Conservation (phyloP, 2,888 invertebrate species). For the Schrankia costaestrigalis region DNA sequence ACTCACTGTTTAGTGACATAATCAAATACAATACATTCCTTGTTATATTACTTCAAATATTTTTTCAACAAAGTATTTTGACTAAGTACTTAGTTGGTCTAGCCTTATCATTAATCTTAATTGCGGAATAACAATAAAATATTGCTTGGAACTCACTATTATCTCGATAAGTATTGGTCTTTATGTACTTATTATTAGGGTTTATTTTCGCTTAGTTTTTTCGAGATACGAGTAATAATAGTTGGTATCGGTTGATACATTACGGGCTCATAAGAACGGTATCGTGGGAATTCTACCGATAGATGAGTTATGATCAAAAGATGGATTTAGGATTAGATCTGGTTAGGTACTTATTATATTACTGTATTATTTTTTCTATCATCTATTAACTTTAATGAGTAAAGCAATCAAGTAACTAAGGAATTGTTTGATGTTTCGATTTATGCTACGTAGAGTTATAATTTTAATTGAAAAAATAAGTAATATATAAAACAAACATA, state of each 20-base stretch:
- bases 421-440: too few relatives aligned
- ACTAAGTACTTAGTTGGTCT: conserved; percentile 77
- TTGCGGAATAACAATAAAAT: conserved; percentile 80
- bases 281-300: conserved; percentile 74
- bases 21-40: conserved; percentile 23
- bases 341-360: conserved; percentile 21
- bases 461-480: too few relatives aligned
- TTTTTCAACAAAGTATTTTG: conserved; percentile 71
- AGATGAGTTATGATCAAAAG: conserved; percentile 63
- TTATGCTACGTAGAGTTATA: too few relatives aligned
- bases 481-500: too few relatives aligned
- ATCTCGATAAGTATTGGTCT: conserved; percentile 45
- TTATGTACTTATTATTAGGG: conserved; percentile 47
- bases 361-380: conserved; percentile 20
- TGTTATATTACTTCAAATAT: conserved; percentile 34
- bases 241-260: conserved; percentile 67
- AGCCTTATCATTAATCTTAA: conserved; percentile 80
- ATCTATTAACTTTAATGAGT: conserved; percentile 27
- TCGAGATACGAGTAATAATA: conserved; percentile 58
- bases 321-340: conserved; percentile 41
- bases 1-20: too few relatives aligned
- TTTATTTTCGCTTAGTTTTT: conserved; percentile 42
- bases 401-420: too few relatives aligned
- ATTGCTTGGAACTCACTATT: conserved; percentile 55
- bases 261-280: conserved; percentile 72